phyloP scores from a whole-genome alignment of 2,113 vertebrate species.

The Oenanthe oenanthe region DNA sequence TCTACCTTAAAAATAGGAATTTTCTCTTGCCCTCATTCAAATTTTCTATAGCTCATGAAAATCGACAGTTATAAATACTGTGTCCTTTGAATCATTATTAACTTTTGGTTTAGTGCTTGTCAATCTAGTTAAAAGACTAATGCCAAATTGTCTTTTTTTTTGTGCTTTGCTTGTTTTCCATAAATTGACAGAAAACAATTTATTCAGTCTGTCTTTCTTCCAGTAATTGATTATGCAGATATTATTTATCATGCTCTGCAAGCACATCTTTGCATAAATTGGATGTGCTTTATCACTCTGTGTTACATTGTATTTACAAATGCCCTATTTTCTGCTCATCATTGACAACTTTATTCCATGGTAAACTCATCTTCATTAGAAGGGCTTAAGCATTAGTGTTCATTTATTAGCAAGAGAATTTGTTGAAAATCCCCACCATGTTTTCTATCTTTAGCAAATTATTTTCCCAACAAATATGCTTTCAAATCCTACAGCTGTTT shows the following conservation, averaged over 20 bases:
- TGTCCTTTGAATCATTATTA: slow-evolving; percentile 56
- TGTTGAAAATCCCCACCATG: slow-evolving; percentile 34
- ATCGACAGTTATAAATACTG: slow-evolving; percentile 22
- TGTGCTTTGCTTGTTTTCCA: slow-evolving; percentile 54
- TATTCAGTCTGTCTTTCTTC: slow-evolving; percentile 68
- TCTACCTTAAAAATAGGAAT: background rate
- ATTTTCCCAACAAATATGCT: slow-evolving; percentile 24
- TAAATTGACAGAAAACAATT: slow-evolving; percentile 68
- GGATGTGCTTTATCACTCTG: slow-evolving; percentile 66
- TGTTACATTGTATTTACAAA: slow-evolving; percentile 70
- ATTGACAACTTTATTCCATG: slow-evolving; percentile 64
- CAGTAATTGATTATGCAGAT: slow-evolving; percentile 71
- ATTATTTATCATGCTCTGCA: slow-evolving; percentile 72
- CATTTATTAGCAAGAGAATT: slow-evolving; percentile 61
- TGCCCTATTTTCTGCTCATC: slow-evolving; percentile 70
- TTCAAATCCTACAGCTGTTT: slow-evolving; percentile 34
- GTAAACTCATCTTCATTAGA: slow-evolving; percentile 72
- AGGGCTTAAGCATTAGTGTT: slow-evolving; percentile 53
- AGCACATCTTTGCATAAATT: slow-evolving; percentile 72
- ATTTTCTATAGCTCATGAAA: slow-evolving; percentile 9
- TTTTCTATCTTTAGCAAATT: slow-evolving; percentile 52
- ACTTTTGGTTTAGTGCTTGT: slow-evolving; percentile 47
- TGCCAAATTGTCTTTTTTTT: slow-evolving; percentile 48
- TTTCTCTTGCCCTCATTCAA: background rate
- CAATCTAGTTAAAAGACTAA: slow-evolving; percentile 57